Percentiles rank a stretch among this genome's conserved stretches.
Conservation (phyloP, 2,888 invertebrate genomes). For the Taenaris catops region DNA sequence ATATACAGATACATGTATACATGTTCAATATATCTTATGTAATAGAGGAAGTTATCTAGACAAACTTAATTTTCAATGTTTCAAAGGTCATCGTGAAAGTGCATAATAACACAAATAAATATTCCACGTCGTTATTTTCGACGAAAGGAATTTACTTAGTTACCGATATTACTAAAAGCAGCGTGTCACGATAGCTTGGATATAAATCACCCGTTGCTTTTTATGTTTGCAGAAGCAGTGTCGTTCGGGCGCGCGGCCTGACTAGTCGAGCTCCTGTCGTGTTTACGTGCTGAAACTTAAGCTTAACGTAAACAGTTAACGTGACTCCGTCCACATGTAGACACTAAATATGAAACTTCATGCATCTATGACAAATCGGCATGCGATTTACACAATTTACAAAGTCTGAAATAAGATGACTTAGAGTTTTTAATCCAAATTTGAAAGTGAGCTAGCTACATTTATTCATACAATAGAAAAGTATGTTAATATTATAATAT, state of each 20-base stretch:
- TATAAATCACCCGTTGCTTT: slow-evolving; percentile 59
- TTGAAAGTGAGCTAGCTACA: too few species aligned
- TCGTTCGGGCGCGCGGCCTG: slow-evolving; percentile 53
- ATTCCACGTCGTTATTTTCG: slow-evolving; percentile 17
- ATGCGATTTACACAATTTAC: slow-evolving; percentile 22
- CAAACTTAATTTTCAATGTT: too few species aligned
- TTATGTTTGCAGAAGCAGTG: slow-evolving; percentile 43
- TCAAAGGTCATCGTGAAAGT: slow-evolving; percentile 1
- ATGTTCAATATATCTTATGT: too few species aligned
- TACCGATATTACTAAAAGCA: slow-evolving; percentile 22
- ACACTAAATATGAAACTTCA: slow-evolving; percentile 21
- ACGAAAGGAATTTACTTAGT: slow-evolving; percentile 19
- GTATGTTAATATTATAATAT: too few species aligned
- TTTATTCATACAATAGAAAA: too few species aligned
- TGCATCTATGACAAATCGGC: slow-evolving; percentile 18
- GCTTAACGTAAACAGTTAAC: slow-evolving; percentile 26
- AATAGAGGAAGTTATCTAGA: too few species aligned
- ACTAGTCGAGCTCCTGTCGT: slow-evolving; percentile 31
- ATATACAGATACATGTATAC: too few species aligned
- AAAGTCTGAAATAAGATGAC: too few species aligned
- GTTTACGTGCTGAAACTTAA: slow-evolving; percentile 10
- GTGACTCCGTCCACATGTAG: slow-evolving; percentile 33
- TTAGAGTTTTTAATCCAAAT: too few species aligned
- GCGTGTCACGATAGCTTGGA: slow-evolving; percentile 54
- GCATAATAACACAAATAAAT: slow-evolving; percentile 17